A percentile compares a stretch with the other conserved stretches of the same genome.
These are phyloP conservation scores for Uloborus diversus DNA, from an alignment of 1,140 invertebrate genomes.

Conservation along the genomic window DNA sequence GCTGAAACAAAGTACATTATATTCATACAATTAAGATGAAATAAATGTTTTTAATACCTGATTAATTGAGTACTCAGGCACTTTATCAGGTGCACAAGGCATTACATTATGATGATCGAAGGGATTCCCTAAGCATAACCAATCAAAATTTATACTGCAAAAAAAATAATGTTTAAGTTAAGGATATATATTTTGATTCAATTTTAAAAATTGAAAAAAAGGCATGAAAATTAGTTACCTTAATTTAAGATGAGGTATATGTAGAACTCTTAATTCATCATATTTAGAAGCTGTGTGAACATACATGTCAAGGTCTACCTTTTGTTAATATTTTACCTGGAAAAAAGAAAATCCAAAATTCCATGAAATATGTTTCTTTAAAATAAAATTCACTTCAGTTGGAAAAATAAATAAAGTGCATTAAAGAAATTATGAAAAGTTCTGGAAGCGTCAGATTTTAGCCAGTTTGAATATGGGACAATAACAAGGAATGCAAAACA, in stretches of 20 bases:
- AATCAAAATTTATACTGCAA: conserved; percentile 80
- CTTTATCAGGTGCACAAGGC: conserved; percentile 94
- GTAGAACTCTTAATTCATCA: conserved; percentile 92
- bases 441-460: no score
- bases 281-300: conserved; percentile 98
- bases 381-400: no score
- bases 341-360: conserved; percentile 49
- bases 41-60: conserved; percentile 74
- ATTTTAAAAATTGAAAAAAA: conserved; percentile 3
- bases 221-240: conserved; percentile 64
- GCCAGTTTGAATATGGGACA: no score
- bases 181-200: not conserved
- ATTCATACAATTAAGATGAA: no score
- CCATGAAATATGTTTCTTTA: not conserved
- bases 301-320: conserved; percentile 84
- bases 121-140: conserved; percentile 91
- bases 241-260: conserved; percentile 88
- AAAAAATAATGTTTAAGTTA: not conserved
- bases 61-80: conserved; percentile 97
- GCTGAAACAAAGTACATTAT: no score
- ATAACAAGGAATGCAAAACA: no score
- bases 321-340: conserved; percentile 84
- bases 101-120: conserved; percentile 96
- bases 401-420: no score
- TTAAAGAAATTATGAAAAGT: no score